These are phyloP conservation scores for Sialia sialis DNA, from an alignment of 2,113 vertebrate species.

Conservation along the genomic window DNA sequence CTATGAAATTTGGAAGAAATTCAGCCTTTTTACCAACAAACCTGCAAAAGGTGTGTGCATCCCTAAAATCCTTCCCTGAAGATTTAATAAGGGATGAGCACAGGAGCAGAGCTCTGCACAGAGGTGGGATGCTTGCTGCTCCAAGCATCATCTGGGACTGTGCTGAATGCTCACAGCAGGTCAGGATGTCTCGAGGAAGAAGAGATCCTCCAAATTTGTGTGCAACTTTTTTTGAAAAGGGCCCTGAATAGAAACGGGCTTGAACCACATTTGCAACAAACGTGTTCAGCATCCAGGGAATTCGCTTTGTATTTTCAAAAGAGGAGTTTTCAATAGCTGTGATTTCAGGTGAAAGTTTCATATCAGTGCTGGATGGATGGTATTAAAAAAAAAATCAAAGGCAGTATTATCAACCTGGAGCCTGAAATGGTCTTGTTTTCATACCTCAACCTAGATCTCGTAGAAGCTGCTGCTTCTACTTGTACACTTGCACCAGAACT, in stretches of 20 bases:
- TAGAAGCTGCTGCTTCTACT: neutral
- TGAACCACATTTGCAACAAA: neutral
- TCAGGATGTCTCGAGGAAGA: neutral
- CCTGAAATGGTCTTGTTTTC: neutral
- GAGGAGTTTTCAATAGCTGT: neutral
- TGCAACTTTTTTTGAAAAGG: neutral
- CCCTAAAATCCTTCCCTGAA: neutral
- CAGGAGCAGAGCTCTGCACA: neutral
- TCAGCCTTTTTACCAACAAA: neutral
- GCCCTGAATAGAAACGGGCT: neutral
- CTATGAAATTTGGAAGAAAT: neutral
- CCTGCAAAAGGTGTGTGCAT: rapidly evolving
- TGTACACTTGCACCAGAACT: no score
- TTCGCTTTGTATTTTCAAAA: neutral
- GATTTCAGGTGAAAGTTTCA: neutral
- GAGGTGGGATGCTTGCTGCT: neutral
- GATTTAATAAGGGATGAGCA: neutral
- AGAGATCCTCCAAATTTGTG: neutral
- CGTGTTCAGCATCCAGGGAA: neutral
- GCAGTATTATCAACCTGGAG: neutral
- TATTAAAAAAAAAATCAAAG: neutral
- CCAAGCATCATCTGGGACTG: neutral
- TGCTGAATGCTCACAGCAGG: neutral
- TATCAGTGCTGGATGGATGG: neutral
- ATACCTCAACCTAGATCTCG: neutral